A percentile compares a stretch with the other conserved stretches of the same genome.
Evolutionary conservation across 1,140 invertebrate species (phyloP).

Genomic region (Homalodisca vitripennis): DNA sequence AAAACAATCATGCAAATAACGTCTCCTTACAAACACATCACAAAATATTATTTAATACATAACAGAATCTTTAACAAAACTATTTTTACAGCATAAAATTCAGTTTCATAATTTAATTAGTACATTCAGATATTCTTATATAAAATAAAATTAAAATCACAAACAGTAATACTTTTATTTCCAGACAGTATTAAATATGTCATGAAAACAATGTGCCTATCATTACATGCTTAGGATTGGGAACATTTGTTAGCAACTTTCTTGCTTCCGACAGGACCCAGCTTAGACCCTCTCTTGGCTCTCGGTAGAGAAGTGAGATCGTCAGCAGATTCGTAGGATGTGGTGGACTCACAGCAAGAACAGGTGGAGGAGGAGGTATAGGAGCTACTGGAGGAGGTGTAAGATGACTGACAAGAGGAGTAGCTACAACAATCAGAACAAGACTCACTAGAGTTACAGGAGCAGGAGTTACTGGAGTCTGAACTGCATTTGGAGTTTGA

Average conservation of each 20-base stretch:
- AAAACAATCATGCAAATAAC: too few species aligned
- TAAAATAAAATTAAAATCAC: too few species aligned
- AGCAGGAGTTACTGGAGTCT: not conserved
- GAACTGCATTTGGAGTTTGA: not conserved
- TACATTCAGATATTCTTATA: too few species aligned
- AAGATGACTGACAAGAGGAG: not conserved
- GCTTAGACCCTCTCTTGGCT: not conserved
- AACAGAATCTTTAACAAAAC: too few species aligned
- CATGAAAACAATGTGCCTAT: too few species aligned
- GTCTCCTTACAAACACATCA: too few species aligned
- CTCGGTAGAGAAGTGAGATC: not conserved
- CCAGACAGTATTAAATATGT: too few species aligned
- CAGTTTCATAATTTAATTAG: too few species aligned
- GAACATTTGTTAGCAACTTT: not conserved
- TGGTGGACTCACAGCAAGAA: not conserved
- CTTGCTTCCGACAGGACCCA: not conserved
- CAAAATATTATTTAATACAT: too few species aligned
- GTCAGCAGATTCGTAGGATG: not conserved
- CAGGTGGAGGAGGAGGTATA: not conserved
- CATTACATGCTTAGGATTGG: not conserved
- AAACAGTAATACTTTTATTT: too few species aligned
- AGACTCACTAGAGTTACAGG: not conserved
- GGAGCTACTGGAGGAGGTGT: not conserved
- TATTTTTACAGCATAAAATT: too few species aligned
- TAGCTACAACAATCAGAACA: not conserved